These are phyloP conservation scores for Cryptocephalus primarius DNA, from an alignment of 2,888 invertebrate species.

Conservation along the genomic window DNA sequence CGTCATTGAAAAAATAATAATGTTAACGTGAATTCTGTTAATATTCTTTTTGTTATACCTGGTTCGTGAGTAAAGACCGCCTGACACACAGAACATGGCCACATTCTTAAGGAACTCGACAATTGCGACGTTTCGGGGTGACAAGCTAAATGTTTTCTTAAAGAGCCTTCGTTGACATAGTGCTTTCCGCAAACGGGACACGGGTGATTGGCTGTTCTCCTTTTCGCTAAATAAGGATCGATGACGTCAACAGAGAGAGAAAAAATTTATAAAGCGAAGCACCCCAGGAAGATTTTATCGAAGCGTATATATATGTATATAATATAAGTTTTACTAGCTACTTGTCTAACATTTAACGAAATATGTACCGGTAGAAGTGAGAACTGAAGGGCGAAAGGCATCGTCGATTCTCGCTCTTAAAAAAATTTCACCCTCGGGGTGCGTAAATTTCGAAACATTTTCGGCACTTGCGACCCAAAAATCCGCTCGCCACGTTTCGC, in stretches of 20 bases:
- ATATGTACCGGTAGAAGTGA: too few species aligned
- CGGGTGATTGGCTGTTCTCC: slow-evolving; percentile 88
- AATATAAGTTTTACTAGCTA: background rate
- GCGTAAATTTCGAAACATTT: too few species aligned
- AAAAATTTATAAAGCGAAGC: slow-evolving; percentile 41
- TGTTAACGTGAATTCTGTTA: background rate
- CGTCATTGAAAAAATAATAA: slow-evolving; percentile 1
- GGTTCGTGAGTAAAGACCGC: slow-evolving; percentile 92
- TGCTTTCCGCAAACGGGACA: slow-evolving; percentile 93
- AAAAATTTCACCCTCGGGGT: too few species aligned
- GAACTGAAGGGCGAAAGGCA: too few species aligned
- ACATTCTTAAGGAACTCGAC: slow-evolving; percentile 82
- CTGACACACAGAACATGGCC: slow-evolving; percentile 93
- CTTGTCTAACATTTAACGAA: too few species aligned
- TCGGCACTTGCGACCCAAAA: too few species aligned
- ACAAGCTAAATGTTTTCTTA: slow-evolving; percentile 86
- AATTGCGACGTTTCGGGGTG: slow-evolving; percentile 85
- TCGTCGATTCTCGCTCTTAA: too few species aligned
- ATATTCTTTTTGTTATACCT: slow-evolving; percentile 44
- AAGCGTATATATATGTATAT: slow-evolving; percentile 10
- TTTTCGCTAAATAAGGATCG: slow-evolving; percentile 83
- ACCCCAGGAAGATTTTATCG: slow-evolving; percentile 31
- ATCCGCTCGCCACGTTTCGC: too few species aligned
- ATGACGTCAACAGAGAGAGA: slow-evolving; percentile 55
- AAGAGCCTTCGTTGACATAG: slow-evolving; percentile 88